Base-by-base conservation (phyloP, 2,113 vertebrate genomes). In the Pampusana beccarii region DNA sequence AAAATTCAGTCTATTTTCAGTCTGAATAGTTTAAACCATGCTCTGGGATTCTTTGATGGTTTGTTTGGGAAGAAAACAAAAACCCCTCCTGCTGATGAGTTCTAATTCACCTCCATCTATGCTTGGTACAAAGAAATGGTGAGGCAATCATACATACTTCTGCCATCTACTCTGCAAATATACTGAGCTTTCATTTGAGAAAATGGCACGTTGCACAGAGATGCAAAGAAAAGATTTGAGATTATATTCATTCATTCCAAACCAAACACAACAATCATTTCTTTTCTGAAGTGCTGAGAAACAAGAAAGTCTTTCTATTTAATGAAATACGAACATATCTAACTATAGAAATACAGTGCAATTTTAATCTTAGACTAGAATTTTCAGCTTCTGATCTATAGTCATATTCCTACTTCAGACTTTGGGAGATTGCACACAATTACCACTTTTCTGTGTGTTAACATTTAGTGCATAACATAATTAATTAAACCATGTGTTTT, bases 101-200 rank as follows among this genome's bases (percentile, higher is more conserved):
- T 95, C 83, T 97, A 80, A 95, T 96, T 92, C 2, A 2, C 79
- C 50, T 92, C 74, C 88, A 60, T 96, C 87, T 80, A 71, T 46
- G 73, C 56, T n/a, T 34, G 51, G 60, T 77, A 90, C 89, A 95
- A 93, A 95, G 95, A 67, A 96, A 48, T 1, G 9, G 77, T 85
- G 93, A 90, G 88, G 88, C 86, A 94, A 94, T 97, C 93, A 92
- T 33, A 93, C 75, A 88, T 18, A 53, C 46, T 69, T 95, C 96
- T 93, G 65, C 48, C 13, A 31, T 20, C 58, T 80, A 77, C 86
- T 80, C 96, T 90, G 75, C 57, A 61, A 94, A 94, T 31, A 66
- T 66, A 83, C 79, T 8, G 26, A 77, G 85, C 79, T 80, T 79
- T 94, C 92, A 53, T 70, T 67, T 80, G 66, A 95, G 94, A 95